phyloP scores from a whole-genome alignment of 1,140 invertebrate genomes.

The Macrobrachium nipponense region DNA sequence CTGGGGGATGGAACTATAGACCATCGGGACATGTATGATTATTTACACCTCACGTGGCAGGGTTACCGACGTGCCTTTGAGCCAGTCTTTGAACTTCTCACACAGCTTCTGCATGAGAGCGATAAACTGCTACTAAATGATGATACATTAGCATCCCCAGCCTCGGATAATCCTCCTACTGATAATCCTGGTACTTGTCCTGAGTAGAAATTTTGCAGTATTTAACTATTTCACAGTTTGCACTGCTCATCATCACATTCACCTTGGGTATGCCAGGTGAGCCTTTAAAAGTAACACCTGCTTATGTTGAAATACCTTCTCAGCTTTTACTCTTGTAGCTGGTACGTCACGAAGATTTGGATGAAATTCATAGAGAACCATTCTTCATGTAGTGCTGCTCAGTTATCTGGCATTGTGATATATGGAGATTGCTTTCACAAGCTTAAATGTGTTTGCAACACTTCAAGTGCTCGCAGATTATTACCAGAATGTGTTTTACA shows the following conservation, averaged over 20 bases:
- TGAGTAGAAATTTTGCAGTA: constrained; percentile 9
- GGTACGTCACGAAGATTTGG: too few species aligned
- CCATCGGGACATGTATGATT: constrained; percentile 90
- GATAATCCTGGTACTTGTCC: constrained; percentile 23
- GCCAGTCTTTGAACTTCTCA: constrained; percentile 81
- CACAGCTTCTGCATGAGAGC: constrained; percentile 80
- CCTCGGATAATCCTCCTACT: constrained; percentile 33
- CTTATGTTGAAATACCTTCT: too few species aligned
- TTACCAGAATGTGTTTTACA: too few species aligned
- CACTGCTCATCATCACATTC: constrained; percentile 12
- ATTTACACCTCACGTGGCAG: constrained; percentile 84
- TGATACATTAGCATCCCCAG: constrained; percentile 39
- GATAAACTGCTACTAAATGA: constrained; percentile 68
- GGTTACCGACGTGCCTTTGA: constrained; percentile 87
- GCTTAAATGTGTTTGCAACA: too few species aligned
- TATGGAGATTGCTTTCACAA: too few species aligned
- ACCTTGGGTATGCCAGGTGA: background rate
- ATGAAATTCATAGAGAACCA: too few species aligned
- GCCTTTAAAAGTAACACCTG: too few species aligned
- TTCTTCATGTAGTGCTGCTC: too few species aligned
- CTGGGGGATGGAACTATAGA: constrained; percentile 76
- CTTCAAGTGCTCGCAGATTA: too few species aligned
- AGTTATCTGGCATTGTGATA: too few species aligned
- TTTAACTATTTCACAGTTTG: background rate
- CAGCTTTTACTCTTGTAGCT: too few species aligned